A percentile compares a stretch with the other conserved stretches of the same genome.
These are phyloP conservation scores for Oscheius sp. DNA, from an alignment of 2,888 invertebrate species.

Conservation along the genomic window DNA sequence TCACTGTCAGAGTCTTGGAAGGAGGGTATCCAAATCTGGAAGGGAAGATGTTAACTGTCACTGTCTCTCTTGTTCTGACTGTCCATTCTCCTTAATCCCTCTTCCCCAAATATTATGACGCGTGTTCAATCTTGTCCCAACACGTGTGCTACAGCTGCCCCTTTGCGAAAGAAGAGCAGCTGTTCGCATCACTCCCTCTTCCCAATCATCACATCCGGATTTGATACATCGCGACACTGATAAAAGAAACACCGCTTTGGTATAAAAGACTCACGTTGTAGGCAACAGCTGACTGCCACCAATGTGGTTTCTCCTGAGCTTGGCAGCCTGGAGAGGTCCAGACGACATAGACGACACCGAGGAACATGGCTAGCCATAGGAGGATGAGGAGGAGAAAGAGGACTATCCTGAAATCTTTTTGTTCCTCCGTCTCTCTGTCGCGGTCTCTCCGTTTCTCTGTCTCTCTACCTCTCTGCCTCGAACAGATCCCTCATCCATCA, in stretches of 20 bases:
- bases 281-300: constrained; percentile 69
- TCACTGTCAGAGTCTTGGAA: constrained; percentile 87
- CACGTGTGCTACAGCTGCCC: constrained; percentile 23
- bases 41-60: not conserved
- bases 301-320: constrained; percentile 55
- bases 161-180: not conserved
- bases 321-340: constrained; percentile 62
- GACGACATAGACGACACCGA: constrained; percentile 59
- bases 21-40: constrained; percentile 86
- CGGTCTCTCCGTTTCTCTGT: not conserved
- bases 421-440: not conserved
- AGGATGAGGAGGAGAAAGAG: constrained; percentile 65
- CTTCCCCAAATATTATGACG: not conserved
- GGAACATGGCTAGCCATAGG: constrained; percentile 62
- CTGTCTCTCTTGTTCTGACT: not conserved
- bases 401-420: constrained; percentile 51
- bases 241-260: too few species aligned
- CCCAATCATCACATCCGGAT: not conserved
- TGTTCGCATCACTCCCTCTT: not conserved
- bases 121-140: not conserved
- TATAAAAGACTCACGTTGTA: constrained; percentile 57
- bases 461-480: not conserved
- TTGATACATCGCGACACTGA: constrained; percentile 12
- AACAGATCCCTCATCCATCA: not conserved
- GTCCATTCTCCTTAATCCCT: not conserved